Evolutionary conservation across 2,888 invertebrate species (phyloP), one percentile per base, ranked within the genome.

Genomic region (Exephanes ischioxanthus): DNA sequence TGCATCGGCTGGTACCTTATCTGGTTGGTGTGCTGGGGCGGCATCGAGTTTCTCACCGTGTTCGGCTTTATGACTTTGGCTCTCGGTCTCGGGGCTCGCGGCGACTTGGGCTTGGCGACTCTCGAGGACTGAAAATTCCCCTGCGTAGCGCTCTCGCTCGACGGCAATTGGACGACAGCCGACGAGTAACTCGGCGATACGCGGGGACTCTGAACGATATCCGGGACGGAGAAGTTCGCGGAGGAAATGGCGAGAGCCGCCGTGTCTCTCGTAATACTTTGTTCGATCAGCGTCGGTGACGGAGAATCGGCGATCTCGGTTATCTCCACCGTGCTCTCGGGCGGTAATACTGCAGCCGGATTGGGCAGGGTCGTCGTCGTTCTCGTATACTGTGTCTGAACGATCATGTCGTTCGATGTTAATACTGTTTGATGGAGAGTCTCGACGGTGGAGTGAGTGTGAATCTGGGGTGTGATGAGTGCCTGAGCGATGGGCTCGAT

Each of bases 381-480:
- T 79, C 93, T 92, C 2, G 93, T 93, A 75, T 93, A 93, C 83
- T 93, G 93, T 5, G 93, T 93, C 83, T 93, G 93, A 3, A 93
- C 93, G 55, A 93, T 93, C 88, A 93, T 89, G 45, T 93, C 93
- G 73, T 93, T 93, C 2, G 93, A 92, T 53, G 93, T 93, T 91
- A 93, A 91, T 90, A 93, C 93, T 89, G 93, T 93, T 90, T 92
- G 93, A 85, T 93, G 93, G 70, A 93, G 90, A 77, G 93, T 93
- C 85, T 93, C 93, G 7, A 93, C 93, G 5, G 93, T 93, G 7
- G 93, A 91, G 48, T 93, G 93, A 16, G 92, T 91, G 73, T 93
- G 93, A 19, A 93, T 92, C 78, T 92, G 93, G 2, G 93, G 93
- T 2, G 92, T 91, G 58, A 93, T 92, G 6, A 93, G 89, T 2